Evolutionary conservation across 2,888 invertebrate genomes (phyloP), one percentile per base, ranked within the genome.

Genomic region (Sipha maydis): DNA sequence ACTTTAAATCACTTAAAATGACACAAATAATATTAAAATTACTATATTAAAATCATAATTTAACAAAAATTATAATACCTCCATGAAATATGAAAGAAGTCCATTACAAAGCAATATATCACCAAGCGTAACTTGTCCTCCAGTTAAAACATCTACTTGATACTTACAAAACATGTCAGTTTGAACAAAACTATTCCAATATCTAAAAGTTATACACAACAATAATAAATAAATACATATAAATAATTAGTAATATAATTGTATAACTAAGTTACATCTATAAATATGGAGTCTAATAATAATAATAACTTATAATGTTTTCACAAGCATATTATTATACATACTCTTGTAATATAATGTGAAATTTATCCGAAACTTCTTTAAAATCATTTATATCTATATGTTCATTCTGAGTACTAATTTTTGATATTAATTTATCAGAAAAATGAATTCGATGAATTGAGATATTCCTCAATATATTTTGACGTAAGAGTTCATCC

Each of bases 71-170:
- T n/a, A 48, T n/a, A 41, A 76, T 92, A 94, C 95, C 93, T 99
- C 98, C 94, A 98, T 98, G 91, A 99, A 97, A 92, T 97, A 97
- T 92, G 97, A 98, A 90, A 99, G 93, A 89, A 97, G 96, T 90
- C 96, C 95, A 92, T 98, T 97, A 93, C 97, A 97, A 92, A 96
- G 96, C 85, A 99, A 93, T 92, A 99, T 96, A 93, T 99, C 99
- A 90, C 95, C 95, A 83, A 99, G 93, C 89, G 94, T 94, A 73
- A 98, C 94, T 92, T 94, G 94, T 90, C 95, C 95, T 92, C 94
- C 95, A 14, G 97, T 97, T 90, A 98, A 93, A 90, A 98, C 94
- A 92, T 99, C 98, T 91, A 99, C 95, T 93, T 98, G 97, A 93
- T 98, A 96, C 93, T 97, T 98, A 91, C 96, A 96, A 92, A 97